phyloP scores from a whole-genome alignment of 2,113 vertebrate genomes.

The Tylochromis polylepis region DNA sequence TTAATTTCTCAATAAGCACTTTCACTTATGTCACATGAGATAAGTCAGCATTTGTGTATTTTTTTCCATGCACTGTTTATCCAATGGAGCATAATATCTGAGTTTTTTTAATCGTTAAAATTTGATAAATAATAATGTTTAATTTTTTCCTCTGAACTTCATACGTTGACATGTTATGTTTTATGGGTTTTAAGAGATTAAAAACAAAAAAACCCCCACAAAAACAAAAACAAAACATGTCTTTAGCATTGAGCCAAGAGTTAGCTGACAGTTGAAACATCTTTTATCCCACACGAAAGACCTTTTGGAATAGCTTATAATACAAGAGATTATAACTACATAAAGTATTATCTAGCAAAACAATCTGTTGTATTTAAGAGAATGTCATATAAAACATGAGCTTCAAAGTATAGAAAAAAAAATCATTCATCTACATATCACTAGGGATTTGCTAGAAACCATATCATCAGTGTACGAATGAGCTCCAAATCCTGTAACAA shows the following conservation, averaged over 20 bases:
- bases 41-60: not conserved
- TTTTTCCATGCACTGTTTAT: not conserved
- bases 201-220: too few species aligned
- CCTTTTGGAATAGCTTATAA: not conserved
- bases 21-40: not conserved
- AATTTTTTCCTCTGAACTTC: not conserved
- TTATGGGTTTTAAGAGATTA: not conserved
- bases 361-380: not conserved
- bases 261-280: not conserved
- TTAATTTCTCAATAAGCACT: not conserved
- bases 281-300: not conserved
- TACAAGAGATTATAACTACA: not conserved
- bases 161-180: not conserved
- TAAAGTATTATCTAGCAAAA: not conserved
- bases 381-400: not conserved
- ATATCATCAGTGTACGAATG: not conserved
- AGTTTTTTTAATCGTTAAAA: not conserved
- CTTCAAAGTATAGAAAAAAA: not conserved
- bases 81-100: not conserved
- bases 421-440: not conserved
- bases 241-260: not conserved
- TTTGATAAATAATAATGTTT: not conserved
- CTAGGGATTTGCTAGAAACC: not conserved
- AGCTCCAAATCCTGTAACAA: not conserved
- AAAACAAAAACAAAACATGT: not conserved